Evolutionary conservation across 1,140 invertebrate genomes (phyloP).

Genomic region (Halyomorpha halys): DNA sequence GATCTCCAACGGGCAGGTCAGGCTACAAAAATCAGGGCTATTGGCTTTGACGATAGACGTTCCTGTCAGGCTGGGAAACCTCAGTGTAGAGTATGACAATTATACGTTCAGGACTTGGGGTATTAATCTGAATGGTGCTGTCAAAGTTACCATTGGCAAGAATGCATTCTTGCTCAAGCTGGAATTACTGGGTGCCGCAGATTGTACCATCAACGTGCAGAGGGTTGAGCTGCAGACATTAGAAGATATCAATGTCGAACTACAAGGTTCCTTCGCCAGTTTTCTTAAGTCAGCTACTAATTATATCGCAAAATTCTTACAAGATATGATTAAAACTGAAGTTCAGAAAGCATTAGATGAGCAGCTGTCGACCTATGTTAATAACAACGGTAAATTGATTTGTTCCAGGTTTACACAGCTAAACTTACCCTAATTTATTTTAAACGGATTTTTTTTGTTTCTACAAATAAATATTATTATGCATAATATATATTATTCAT

Average conservation of each 20-base stretch:
- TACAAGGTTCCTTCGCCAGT: not conserved
- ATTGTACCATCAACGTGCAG: not conserved
- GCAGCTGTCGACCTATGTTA: not conserved
- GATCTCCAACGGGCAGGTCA: not conserved
- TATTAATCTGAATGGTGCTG: not conserved
- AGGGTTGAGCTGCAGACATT: not conserved
- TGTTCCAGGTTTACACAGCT: not conserved
- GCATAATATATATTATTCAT: no score
- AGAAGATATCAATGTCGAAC: not conserved
- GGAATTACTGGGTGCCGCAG: not conserved
- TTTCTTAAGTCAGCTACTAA: not conserved
- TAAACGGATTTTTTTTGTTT: no score
- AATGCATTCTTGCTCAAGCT: not conserved
- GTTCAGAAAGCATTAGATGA: not conserved
- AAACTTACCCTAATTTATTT: no score
- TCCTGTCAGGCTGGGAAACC: not conserved
- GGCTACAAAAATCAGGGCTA: not conserved
- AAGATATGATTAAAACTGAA: not conserved
- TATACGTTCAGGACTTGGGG: not conserved
- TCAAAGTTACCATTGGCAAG: not conserved
- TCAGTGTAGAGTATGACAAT: not conserved
- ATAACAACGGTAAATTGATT: not conserved
- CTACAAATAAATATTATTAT: no score
- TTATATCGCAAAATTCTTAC: not conserved
- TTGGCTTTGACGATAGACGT: not conserved